phyloP scores from a whole-genome alignment of 2,888 invertebrate genomes.

The Laothoe populi region DNA sequence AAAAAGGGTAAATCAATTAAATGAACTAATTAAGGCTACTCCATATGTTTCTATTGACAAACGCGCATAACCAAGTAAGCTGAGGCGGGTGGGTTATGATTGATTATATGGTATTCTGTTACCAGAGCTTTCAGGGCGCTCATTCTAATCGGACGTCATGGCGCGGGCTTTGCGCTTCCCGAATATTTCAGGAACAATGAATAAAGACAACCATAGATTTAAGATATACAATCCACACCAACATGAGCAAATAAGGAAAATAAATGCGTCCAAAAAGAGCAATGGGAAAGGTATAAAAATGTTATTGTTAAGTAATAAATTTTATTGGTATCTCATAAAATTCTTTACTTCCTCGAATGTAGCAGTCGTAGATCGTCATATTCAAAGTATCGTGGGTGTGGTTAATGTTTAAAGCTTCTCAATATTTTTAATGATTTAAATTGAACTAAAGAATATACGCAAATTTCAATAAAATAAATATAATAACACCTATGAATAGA shows the following conservation, averaged over 20 bases:
- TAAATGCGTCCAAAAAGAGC: constrained; percentile 55
- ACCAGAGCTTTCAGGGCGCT: constrained; percentile 60
- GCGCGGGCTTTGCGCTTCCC: constrained; percentile 26
- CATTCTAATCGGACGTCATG: constrained; percentile 38
- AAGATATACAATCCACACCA: constrained; percentile 61
- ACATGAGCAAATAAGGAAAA: constrained; percentile 49
- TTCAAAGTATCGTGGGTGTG: background rate
- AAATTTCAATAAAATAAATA: too few relatives aligned
- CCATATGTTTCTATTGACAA: constrained; percentile 60
- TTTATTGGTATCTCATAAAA: constrained; percentile 12
- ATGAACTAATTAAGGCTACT: constrained; percentile 44
- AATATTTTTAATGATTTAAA: background rate
- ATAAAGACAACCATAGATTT: constrained; percentile 51
- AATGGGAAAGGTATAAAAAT: constrained; percentile 43
- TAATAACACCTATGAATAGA: too few relatives aligned
- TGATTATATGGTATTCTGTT: constrained; percentile 76
- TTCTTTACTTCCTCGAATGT: constrained; percentile 22
- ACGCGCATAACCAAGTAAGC: constrained; percentile 72
- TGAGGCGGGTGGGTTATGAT: constrained; percentile 72
- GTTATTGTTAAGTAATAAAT: constrained; percentile 25
- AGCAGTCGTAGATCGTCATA: background rate
- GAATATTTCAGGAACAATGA: constrained; percentile 39
- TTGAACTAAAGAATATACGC: too few relatives aligned
- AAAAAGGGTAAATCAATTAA: background rate
- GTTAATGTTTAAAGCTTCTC: background rate